Evolutionary conservation across 2,888 invertebrate species (phyloP).

Genomic region (Poecilobothrus nobilitatus): DNA sequence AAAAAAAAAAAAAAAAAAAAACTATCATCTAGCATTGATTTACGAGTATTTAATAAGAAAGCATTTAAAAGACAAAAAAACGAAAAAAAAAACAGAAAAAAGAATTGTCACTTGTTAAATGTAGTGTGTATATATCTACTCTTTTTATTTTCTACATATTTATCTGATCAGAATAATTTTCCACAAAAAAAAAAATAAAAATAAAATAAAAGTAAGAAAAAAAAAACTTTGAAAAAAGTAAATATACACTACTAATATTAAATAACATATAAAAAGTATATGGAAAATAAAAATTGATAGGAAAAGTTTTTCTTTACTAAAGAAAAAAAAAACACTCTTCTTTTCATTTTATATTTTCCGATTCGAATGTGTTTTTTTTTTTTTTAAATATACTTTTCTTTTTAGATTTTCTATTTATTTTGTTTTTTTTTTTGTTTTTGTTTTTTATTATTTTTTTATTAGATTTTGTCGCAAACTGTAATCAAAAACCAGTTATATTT

Average conservation of each 20-base stretch:
- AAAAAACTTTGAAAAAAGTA: too few relatives aligned
- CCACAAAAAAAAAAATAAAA: too few relatives aligned
- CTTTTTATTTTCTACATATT: too few relatives aligned
- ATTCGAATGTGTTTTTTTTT: neutral
- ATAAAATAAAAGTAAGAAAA: too few relatives aligned
- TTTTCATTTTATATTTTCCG: neutral
- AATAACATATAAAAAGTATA: neutral
- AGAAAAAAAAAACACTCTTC: neutral
- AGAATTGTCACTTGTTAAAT: too few relatives aligned
- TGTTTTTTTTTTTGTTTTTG: neutral
- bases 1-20: neutral
- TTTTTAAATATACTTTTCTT: neutral
- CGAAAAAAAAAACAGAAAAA: too few relatives aligned
- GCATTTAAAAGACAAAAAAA: too few relatives aligned
- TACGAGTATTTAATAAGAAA: constrained; percentile 1
- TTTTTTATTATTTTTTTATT: neutral
- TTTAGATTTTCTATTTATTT: neutral
- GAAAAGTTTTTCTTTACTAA: neutral
- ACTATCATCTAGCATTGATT: neutral
- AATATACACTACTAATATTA: too few relatives aligned
- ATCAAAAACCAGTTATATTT: constrained; percentile 4
- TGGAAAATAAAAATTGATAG: neutral
- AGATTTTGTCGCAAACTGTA: constrained; percentile 4
- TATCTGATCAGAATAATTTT: too few relatives aligned
- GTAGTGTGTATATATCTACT: too few relatives aligned